Base-by-base conservation (phyloP, 2,888 invertebrate species). In the Zhengitettix transpicula region DNA sequence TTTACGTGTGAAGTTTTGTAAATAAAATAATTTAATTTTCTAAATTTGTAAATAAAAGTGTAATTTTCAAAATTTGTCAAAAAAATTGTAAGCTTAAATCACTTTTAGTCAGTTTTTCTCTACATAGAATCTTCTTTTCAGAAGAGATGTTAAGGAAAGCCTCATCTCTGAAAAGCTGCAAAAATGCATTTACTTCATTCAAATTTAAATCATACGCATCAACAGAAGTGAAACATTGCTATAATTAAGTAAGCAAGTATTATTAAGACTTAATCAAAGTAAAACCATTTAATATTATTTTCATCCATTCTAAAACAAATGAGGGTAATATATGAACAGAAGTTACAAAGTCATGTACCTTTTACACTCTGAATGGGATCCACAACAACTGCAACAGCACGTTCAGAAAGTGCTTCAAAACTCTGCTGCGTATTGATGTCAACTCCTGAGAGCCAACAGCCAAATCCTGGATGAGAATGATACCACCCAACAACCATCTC, bases 391-490 rank as follows among this genome's bases (percentile, higher is more conserved):
- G 99, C 99, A 0, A 99, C 99, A 40, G 99, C 98, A 69, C 99
- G 79, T 71, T 99, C 98, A 41, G 96, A 96, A 9, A 99, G 78
- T 0, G 98, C 97, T 75, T 99, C 99, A 74, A 99, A 99, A 60
- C 96, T 97, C 74, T 99, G 98, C 73, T 99, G 99, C 7, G 99
- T 99, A 72, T 99, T 99, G 67, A 99, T 98, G 74, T 99, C 99
- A 12, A 99, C 99, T 53, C 94, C 97, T 12, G 99, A 99, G 63
- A 99, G 77, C 99, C 99, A 99, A 74, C 99, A 99, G 52, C 99
- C 99, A 75, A 99, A 99, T 44, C 99, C 99, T 67, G 99, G 99
- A 84, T 99, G 99, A 58, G 97, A 97, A 72, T 99, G 99, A 73
- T 99, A 98, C 84, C 84, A 84, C 65, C 96, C 99, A 59, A 99